These are phyloP conservation scores for Lateolabrax maculatus DNA, from an alignment of 2,797 vertebrate species.

Conservation along the genomic window DNA sequence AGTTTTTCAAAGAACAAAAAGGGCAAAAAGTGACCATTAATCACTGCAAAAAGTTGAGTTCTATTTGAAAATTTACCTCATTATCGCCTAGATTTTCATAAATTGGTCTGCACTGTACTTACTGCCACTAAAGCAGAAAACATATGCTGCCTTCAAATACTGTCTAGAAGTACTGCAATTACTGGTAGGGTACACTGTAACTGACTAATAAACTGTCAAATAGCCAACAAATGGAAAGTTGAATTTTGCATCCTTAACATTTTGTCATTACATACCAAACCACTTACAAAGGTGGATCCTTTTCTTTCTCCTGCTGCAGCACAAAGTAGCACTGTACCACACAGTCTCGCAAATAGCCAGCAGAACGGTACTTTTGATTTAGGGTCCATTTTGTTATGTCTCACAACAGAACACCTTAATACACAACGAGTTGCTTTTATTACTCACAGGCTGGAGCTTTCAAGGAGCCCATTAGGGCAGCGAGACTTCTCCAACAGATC, in stretches of 20 bases:
- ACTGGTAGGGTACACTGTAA: slow-evolving; percentile 27
- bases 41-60: not conserved
- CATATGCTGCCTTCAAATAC: slow-evolving; percentile 38
- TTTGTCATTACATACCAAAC: slow-evolving; percentile 10
- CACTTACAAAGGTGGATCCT: not conserved
- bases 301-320: slow-evolving; percentile 13
- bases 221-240: slow-evolving; percentile 18
- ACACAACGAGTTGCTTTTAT: slow-evolving; percentile 60
- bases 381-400: slow-evolving; percentile 57
- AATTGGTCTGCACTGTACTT: slow-evolving; percentile 29
- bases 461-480: slow-evolving; percentile 49
- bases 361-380: slow-evolving; percentile 61
- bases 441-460: slow-evolving; percentile 51
- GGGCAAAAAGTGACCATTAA: slow-evolving; percentile 15
- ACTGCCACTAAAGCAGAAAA: slow-evolving; percentile 35
- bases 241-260: slow-evolving; percentile 9
- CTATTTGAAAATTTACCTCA: slow-evolving; percentile 42
- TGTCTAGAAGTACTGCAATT: slow-evolving; percentile 26
- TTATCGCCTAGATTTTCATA: slow-evolving; percentile 32
- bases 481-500: slow-evolving; percentile 38
- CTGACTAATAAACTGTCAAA: slow-evolving; percentile 31
- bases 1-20: slow-evolving; percentile 32
- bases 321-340: slow-evolving; percentile 20
- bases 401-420: slow-evolving; percentile 56
- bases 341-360: slow-evolving; percentile 14